Conservation (phyloP, 2,888 invertebrate genomes). For the Euplexia lucipara region DNA sequence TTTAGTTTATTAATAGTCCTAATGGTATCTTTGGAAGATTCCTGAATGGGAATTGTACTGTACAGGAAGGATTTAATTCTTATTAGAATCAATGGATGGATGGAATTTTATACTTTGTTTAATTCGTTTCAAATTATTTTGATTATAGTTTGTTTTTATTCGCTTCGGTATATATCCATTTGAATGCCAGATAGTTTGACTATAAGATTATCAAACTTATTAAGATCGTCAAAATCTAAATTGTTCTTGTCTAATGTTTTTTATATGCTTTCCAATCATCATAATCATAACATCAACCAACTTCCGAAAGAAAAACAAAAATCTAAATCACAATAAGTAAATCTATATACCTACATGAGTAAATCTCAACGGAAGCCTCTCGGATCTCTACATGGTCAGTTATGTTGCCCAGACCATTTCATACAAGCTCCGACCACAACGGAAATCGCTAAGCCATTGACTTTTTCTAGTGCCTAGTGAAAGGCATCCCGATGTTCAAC, state of each 20-base stretch:
- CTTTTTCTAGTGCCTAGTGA: conserved; percentile 75
- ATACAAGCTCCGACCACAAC: conserved; percentile 75
- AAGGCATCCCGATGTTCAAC: conserved; percentile 68
- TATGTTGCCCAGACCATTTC: conserved; percentile 63
- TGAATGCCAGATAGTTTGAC: too few relatives aligned
- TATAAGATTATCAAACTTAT: too few relatives aligned
- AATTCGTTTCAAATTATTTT: too few relatives aligned
- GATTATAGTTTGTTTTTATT: not conserved
- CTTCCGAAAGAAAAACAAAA: not conserved
- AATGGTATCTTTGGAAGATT: not conserved
- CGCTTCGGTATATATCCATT: not conserved
- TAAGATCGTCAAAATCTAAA: too few relatives aligned
- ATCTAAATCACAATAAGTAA: conserved; percentile 20
- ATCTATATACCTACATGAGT: conserved; percentile 27
- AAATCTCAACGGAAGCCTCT: conserved; percentile 54
- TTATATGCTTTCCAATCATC: not conserved
- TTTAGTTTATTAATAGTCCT: conserved; percentile 26
- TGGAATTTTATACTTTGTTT: too few relatives aligned
- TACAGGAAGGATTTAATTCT: conserved; percentile 1
- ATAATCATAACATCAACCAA: not conserved
- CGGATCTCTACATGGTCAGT: conserved; percentile 62
- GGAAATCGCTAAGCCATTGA: conserved; percentile 79
- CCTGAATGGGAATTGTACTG: not conserved
- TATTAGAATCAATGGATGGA: conserved; percentile 26
- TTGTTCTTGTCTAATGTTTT: too few relatives aligned